phyloP scores from a whole-genome alignment of 2,888 invertebrate species.

The Drosophila lacicola region DNA sequence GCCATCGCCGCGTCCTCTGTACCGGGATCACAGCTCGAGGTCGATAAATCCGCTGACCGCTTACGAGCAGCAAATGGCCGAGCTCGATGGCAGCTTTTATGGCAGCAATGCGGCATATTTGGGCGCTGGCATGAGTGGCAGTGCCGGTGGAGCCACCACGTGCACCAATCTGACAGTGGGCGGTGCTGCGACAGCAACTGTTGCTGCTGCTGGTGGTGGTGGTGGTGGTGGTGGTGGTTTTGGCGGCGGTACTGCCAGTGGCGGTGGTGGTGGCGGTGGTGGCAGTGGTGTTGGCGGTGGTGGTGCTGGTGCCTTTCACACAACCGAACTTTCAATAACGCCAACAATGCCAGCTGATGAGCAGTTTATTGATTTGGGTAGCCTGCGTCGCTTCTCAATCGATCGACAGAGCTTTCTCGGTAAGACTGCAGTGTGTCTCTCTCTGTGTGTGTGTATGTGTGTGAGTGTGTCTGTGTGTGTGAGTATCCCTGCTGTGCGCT shows the following conservation, averaged over 20 bases:
- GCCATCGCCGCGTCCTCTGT: conserved; percentile 83
- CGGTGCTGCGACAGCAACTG: conserved; percentile 40
- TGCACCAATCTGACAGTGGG: conserved; percentile 68
- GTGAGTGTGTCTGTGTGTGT: background rate
- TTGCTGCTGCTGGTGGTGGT: conserved; percentile 19
- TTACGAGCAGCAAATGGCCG: conserved; percentile 83
- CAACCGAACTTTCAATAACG: conserved; percentile 84
- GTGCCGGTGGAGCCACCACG: conserved; percentile 61
- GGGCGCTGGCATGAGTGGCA: conserved; percentile 65
- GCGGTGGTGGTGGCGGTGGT: conserved; percentile 18
- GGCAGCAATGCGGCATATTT: conserved; percentile 75
- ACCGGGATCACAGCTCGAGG: conserved; percentile 83
- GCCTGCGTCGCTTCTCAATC: conserved; percentile 84
- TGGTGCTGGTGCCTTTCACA: conserved; percentile 76
- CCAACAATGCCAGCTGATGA: conserved; percentile 83
- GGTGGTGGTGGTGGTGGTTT: conserved; percentile 29
- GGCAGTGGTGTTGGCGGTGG: conserved; percentile 27
- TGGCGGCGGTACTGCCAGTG: conserved; percentile 6
- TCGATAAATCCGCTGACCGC: conserved; percentile 83
- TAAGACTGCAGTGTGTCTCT: conserved; percentile 65
- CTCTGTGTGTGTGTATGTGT: background rate
- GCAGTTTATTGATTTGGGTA: conserved; percentile 84
- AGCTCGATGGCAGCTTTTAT: conserved; percentile 82
- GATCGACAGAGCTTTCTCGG: conserved; percentile 85
- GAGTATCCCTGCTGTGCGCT: background rate